phyloP scores from a whole-genome alignment of 2,888 invertebrate genomes.

The Mythimna impura region DNA sequence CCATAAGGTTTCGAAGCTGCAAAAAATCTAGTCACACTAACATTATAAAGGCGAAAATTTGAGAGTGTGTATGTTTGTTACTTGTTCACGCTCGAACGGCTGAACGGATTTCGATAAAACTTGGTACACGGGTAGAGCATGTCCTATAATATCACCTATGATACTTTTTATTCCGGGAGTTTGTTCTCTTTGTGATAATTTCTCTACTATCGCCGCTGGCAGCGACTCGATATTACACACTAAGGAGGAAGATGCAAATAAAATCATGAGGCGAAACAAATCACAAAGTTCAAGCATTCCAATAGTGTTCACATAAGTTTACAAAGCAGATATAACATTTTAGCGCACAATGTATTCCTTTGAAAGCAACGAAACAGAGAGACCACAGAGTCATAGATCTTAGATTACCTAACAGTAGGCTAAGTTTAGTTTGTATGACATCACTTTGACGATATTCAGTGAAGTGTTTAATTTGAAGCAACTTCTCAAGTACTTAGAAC shows the following conservation, averaged over 20 bases:
- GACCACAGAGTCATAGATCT: slow-evolving; percentile 13
- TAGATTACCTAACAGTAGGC: slow-evolving; percentile 14
- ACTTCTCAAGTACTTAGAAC: background rate
- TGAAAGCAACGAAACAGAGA: background rate
- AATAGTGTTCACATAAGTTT: slow-evolving; percentile 5
- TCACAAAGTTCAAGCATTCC: background rate
- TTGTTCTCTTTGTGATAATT: too few species aligned
- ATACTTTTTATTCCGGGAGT: too few species aligned
- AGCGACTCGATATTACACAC: too few species aligned
- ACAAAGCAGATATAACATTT: background rate
- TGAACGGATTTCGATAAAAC: too few species aligned
- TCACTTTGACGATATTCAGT: slow-evolving; percentile 8
- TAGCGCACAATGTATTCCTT: slow-evolving; percentile 20
- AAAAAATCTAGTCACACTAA: too few species aligned
- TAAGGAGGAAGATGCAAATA: background rate
- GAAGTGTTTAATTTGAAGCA: slow-evolving; percentile 4
- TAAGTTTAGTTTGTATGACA: slow-evolving; percentile 20
- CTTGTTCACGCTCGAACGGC: too few species aligned
- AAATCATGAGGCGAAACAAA: background rate
- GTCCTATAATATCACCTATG: background rate
- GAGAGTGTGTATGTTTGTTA: too few species aligned
- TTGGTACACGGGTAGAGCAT: too few species aligned
- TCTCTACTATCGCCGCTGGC: too few species aligned
- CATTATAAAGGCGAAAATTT: too few species aligned
- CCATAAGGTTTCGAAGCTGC: too few species aligned